Conservation (phyloP, 2,888 invertebrate species). For the Melikaiella ostensackeni region DNA sequence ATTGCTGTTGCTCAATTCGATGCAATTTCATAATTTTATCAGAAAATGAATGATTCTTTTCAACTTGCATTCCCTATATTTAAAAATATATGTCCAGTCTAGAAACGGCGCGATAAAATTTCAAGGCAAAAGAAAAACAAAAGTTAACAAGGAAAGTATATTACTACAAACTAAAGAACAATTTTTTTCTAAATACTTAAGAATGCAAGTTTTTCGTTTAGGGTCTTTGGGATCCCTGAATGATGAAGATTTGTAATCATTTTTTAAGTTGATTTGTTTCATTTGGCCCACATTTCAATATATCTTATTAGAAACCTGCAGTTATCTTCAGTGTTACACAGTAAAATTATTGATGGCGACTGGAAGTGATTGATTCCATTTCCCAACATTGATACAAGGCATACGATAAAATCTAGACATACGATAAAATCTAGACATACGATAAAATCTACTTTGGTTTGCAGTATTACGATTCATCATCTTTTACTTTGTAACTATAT, state of each 20-base stretch:
- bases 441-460: background rate
- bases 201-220: too few species aligned
- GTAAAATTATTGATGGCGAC: background rate
- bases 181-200: background rate
- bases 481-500: background rate
- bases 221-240: too few species aligned
- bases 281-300: slow-evolving; percentile 14
- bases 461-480: background rate
- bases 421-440: too few species aligned
- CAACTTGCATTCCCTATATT: background rate
- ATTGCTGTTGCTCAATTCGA: background rate
- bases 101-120: background rate
- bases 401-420: slow-evolving; percentile 11
- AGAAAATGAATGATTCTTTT: background rate
- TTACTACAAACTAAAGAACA: background rate
- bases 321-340: slow-evolving; percentile 3
- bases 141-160: background rate
- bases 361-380: slow-evolving; percentile 18
- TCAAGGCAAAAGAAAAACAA: background rate
- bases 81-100: background rate
- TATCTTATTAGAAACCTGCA: slow-evolving; percentile 17
- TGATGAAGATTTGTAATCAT: background rate
- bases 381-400: slow-evolving; percentile 6
- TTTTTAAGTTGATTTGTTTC: background rate
- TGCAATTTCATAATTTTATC: background rate